Conservation (phyloP, 2,113 vertebrate species). For the Microcebus tavaratra region DNA sequence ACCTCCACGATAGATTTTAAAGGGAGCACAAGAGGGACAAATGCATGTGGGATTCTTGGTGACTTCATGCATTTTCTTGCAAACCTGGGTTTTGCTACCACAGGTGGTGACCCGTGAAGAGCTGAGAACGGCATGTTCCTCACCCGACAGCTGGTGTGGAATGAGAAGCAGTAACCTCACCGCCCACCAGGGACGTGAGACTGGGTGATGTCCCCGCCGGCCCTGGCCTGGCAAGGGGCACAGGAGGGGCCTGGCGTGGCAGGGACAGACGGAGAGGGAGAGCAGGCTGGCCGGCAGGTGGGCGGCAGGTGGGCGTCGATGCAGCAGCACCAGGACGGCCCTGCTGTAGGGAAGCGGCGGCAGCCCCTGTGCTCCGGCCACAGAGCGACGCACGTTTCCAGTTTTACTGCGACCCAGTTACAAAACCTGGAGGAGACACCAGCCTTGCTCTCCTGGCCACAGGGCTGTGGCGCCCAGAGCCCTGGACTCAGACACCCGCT, state of each 20-base stretch:
- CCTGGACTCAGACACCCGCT: accelerated
- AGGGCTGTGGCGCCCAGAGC: not conserved
- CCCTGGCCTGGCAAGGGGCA: not conserved
- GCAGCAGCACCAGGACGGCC: accelerated
- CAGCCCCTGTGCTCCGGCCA: not conserved
- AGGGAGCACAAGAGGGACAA: not conserved
- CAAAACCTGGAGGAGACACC: not conserved
- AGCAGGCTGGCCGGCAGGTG: not conserved
- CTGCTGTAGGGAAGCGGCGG: not conserved
- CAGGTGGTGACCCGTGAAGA: not conserved
- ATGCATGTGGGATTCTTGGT: not conserved
- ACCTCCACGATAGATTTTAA: not conserved
- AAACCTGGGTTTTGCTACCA: not conserved
- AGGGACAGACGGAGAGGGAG: not conserved
- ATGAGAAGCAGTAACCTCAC: too few relatives aligned
- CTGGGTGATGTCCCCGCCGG: accelerated
- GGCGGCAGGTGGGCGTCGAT: too few relatives aligned
- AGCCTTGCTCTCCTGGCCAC: accelerated
- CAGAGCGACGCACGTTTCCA: not conserved
- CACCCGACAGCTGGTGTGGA: accelerated
- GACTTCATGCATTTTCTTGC: not conserved
- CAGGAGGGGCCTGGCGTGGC: accelerated
- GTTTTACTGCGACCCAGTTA: not conserved
- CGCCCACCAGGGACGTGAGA: accelerated
- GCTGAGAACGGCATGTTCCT: not conserved